A percentile compares a stretch with the other conserved stretches of the same genome.
Conservation (phyloP, 2,888 invertebrate genomes). For the Mamestra brassicae region DNA sequence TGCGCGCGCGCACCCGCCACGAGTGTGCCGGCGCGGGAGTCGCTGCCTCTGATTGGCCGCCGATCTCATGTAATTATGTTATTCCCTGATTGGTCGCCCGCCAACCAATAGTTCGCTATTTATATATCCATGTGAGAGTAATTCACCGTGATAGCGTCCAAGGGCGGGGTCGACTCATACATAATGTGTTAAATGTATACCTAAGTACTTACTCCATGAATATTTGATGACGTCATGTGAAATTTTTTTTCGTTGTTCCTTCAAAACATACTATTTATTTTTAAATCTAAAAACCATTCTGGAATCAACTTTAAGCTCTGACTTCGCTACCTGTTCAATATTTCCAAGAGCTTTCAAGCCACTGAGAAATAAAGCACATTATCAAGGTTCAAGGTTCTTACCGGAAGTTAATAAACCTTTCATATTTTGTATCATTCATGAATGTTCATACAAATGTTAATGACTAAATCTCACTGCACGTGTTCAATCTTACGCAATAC, state of each 20-base stretch:
- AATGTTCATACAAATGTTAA: too few relatives aligned
- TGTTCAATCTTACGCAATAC: not conserved
- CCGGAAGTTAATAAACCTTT: too few relatives aligned
- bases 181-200: constrained; percentile 14
- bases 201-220: constrained; percentile 3
- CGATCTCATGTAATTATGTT: constrained; percentile 41
- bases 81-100: constrained; percentile 60
- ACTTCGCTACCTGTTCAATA: not conserved
- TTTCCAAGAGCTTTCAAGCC: too few relatives aligned
- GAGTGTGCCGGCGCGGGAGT: not conserved
- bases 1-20: not conserved
- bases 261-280: not conserved
- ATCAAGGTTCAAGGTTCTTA: too few relatives aligned
- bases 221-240: constrained; percentile 1
- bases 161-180: constrained; percentile 15
- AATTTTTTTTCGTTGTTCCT: too few relatives aligned
- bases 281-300: not conserved
- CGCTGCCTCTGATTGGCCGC: constrained; percentile 49
- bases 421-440: too few relatives aligned
- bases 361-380: too few relatives aligned
- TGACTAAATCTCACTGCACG: not conserved
- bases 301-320: not conserved
- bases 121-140: constrained; percentile 27
- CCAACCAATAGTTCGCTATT: constrained; percentile 59
- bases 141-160: constrained; percentile 19